Base-by-base conservation (phyloP, 1,140 invertebrate genomes). In the Bombus pyrosoma region DNA sequence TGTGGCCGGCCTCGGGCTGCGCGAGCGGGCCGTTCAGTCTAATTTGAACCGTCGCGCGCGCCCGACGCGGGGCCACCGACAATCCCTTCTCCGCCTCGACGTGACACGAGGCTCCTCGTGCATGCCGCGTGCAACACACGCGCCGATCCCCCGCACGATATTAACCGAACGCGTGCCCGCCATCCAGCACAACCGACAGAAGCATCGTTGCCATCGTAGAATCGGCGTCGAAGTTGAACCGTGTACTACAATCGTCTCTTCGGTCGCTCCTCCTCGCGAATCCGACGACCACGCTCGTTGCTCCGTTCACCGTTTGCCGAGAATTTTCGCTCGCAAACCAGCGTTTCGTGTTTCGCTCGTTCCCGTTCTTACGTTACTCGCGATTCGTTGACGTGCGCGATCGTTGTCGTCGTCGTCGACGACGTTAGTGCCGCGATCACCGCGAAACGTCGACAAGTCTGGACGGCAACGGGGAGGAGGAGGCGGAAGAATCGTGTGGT, bases 11-110 rank as follows among this genome's bases (percentile, higher is more conserved):
- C 93, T 95, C 93, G 91, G 90, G 87, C 85, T 91, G 88, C 92
- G 92, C 92, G 91, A 94, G 93, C 94, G 91, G 92, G 92, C 93
- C 89, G 93, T 91, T 95, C 95, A 95, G 95, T 95, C 95, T 95
- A 95, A 95, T 95, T 95, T 95, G 94, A 95, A 95, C 94, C 94
- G 94, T 94, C 93, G 94, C 93, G 94, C 93, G 93, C 92, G 92
- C 91, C 91, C 93, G 94, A 93, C 92, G 93, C 92, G 92, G 92
- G 91, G 87, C 89, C 89, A 87, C 92, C 93, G 92, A 93, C 93
- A 90, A 93, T 92, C 91, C 91, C 86, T 90, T 89, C 89, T 85
- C 81, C 89, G 82, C 87, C 90, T 92, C 89, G 90, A 90, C 92
- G 88, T 90, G 90, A 91, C 90, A 91, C 89, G 89, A 90, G 89